Base-by-base conservation (phyloP, 2,113 vertebrate genomes). In the Chrysochloris asiatica region DNA sequence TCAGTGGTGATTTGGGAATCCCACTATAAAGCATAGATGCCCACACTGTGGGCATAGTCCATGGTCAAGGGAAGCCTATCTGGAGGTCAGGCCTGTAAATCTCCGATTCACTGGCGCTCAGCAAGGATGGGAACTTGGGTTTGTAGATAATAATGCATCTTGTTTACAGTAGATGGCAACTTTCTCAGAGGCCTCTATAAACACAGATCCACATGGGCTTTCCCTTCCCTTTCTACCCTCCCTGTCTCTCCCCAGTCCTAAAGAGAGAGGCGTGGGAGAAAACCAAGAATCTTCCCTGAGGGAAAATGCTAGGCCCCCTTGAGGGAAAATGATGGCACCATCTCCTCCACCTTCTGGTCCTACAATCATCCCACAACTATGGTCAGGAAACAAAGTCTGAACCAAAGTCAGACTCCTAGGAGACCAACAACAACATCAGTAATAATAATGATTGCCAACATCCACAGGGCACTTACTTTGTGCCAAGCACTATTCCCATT, bases 141-240 rank as follows among this genome's bases (percentile, higher is more conserved):
- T 79, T 61, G 78, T 91, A 93, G 93, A 92, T 65, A 91, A 84
- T 69, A 92, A 93, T 0, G 83, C n/a, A 54, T 73, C 71, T 91
- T 95, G 89, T 94, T 95, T 94, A 93, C 48, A 71, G 24, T 43
- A 48, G 19, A 88, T 26, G 82, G 80, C 88, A 92, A 50, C 80
- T 95, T 94, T 90, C 96, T 97, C 95, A 90, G 90, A 73, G 61
- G 59, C 43, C 80, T 92, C 69, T 33, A 28, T 86, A 96, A 96
- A 92, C 95, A 95, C 24, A 90, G 61, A 85, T 75, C 45, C 33
- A 61, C 13, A 52, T 28, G 0, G 2, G 88, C 81, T 90, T 87
- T 79, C 86, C 67, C 0, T 47, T 45, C 56, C 48, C 61, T 63
- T n/a, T 16, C n/a, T 56, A 16, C 50, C 19, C 24, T 73, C 89